Percentiles rank a stretch among this genome's conserved stretches.
phyloP scores from a whole-genome alignment of 1,140 invertebrate genomes.

The Pristionchus pacificus region DNA sequence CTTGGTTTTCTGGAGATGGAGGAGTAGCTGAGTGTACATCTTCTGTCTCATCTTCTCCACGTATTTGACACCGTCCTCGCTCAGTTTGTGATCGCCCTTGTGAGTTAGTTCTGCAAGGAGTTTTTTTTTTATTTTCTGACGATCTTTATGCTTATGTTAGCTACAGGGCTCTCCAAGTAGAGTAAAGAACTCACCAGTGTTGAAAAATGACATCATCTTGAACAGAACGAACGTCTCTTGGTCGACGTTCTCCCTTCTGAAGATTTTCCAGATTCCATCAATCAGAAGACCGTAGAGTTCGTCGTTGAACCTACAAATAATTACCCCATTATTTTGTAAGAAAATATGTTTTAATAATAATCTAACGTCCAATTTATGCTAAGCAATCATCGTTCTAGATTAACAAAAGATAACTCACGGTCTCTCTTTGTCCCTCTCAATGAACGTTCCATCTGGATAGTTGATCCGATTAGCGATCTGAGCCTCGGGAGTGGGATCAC shows the following conservation, averaged over 20 bases:
- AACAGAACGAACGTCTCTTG: slow-evolving; percentile 25
- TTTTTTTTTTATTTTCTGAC: too few species aligned
- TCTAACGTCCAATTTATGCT: too few species aligned
- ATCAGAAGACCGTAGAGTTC: slow-evolving; percentile 29
- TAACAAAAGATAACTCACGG: not conserved
- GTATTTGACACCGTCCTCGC: too few species aligned
- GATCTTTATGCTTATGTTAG: too few species aligned
- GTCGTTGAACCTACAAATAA: slow-evolving; percentile 6
- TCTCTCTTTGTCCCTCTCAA: slow-evolving; percentile 12
- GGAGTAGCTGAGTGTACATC: slow-evolving; percentile 17
- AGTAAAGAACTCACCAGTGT: too few species aligned
- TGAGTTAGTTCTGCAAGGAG: too few species aligned
- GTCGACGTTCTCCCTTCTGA: slow-evolving; percentile 21
- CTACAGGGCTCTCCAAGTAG: too few species aligned
- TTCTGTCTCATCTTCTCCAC: slow-evolving; percentile 21
- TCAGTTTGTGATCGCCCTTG: too few species aligned
- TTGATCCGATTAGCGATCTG: slow-evolving; percentile 20
- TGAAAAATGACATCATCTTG: slow-evolving; percentile 29
- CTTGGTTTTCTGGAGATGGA: slow-evolving; percentile 12
- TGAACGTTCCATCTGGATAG: slow-evolving; percentile 28
- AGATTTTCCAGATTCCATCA: slow-evolving; percentile 27
- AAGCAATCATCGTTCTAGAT: too few species aligned
- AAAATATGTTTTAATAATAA: not conserved
- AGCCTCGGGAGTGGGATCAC: not conserved
- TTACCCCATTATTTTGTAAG: not conserved